Evolutionary conservation across 30 jellyfish, hydroid and myxozoan species (phyloP).

Genomic region (Aurelia coerulea): DNA sequence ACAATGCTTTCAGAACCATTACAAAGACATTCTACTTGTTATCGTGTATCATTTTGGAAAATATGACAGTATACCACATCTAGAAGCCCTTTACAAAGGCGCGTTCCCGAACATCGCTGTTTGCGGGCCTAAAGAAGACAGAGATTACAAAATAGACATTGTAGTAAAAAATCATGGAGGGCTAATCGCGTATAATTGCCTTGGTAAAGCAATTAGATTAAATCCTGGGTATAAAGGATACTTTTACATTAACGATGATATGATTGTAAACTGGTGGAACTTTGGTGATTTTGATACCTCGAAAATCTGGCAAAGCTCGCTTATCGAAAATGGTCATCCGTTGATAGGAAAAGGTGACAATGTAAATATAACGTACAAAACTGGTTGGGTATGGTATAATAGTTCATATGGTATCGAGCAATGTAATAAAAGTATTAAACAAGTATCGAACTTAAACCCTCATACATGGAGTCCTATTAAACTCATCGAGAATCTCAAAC

Average conservation of each 20-base stretch:
- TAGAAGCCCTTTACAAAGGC: constrained; percentile 56
- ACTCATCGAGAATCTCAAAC: constrained; percentile 21
- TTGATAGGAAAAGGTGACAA: constrained; percentile 9
- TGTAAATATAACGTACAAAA: not conserved
- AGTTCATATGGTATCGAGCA: constrained; percentile 63
- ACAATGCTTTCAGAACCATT: constrained; percentile 48
- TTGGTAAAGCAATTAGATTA: constrained; percentile 68
- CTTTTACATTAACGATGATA: constrained; percentile 82
- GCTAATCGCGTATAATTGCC: constrained; percentile 72
- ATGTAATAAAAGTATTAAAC: constrained; percentile 51
- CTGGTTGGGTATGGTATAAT: constrained; percentile 83
- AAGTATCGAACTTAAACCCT: constrained; percentile 20
- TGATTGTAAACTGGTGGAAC: constrained; percentile 94
- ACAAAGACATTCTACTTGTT: constrained; percentile 75
- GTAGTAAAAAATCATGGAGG: constrained; percentile 59
- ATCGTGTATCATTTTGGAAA: constrained; percentile 61
- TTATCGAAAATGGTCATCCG: constrained; percentile 69
- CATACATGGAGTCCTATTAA: constrained; percentile 31
- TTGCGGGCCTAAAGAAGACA: constrained; percentile 80
- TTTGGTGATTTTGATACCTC: constrained; percentile 52
- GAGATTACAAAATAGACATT: constrained; percentile 40
- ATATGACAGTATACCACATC: constrained; percentile 74
- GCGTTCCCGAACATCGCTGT: constrained; percentile 79
- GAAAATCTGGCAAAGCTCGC: constrained; percentile 86
- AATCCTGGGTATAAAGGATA: constrained; percentile 80